Base-by-base conservation (phyloP, 2,113 vertebrate genomes). In the Zosterops lateralis region DNA sequence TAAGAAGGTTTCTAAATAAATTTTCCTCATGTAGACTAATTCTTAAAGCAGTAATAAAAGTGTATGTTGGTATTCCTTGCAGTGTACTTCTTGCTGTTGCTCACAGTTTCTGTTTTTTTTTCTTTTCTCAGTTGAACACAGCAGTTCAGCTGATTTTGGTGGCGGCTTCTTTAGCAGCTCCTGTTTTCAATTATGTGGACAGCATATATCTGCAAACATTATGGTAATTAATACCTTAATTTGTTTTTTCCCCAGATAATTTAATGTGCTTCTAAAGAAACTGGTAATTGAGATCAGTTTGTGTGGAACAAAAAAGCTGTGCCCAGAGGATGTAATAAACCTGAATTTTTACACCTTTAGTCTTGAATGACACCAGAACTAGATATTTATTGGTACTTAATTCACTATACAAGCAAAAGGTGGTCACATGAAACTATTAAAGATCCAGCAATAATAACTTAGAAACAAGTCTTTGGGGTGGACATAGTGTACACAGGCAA, bases 121-220 rank as follows among this genome's bases (percentile, higher is more conserved):
- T 83, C 84, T 53, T 95, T 92, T 77, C 78, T 28, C 82, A 99
- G 99, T 97, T 99, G 95, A 99, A 99, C 93, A 99, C 99, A 42
- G 99, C 98, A 11, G 98, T 99, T 91, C 99, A 99, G 95, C 97
- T 99, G 21, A 80, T 98, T 66, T 98, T 99, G 97, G 99, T 99
- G 71, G 99, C 99, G 21, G 98, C 98, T 32, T 99, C 99, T 92
- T 96, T 99, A 96, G 99, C 99, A 65, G 98, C 99, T 67, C 99
- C 99, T 1, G 99, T 99, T 94, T 99, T 99, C 97, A 98, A 99
- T 94, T 99, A 98, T 48, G 98, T 98, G 90, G 99, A 99, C 97
- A 99, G 98, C 74, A 61, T 99, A 53, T 98, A 98, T 89, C 98
- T 99, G 96, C 99, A 99, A 91, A 97, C 98, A 6, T 96, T 99